phyloP scores from a whole-genome alignment of 2,113 vertebrate genomes.

The Chelonoidis abingdonii region DNA sequence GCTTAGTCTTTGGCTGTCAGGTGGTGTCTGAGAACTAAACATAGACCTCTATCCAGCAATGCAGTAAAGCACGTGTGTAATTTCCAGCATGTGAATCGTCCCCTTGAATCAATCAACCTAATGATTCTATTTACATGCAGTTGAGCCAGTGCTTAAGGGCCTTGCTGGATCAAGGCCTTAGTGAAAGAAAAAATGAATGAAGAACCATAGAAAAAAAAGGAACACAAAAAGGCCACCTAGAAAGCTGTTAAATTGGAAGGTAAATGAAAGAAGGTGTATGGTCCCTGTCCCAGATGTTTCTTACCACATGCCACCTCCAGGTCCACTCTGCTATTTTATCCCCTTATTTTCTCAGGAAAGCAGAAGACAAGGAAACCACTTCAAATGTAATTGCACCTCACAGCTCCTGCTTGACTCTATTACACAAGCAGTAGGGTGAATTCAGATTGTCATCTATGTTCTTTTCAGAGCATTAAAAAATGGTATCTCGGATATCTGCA shows the following conservation, averaged over 20 bases:
- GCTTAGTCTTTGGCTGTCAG: neutral
- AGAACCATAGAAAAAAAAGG: slow-evolving; percentile 28
- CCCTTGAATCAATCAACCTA: neutral
- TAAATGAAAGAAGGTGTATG: slow-evolving; percentile 23
- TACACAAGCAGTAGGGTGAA: slow-evolving; percentile 53
- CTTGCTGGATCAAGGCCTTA: slow-evolving; percentile 24
- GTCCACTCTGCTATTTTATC: neutral
- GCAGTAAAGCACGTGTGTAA: neutral
- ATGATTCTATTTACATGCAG: slow-evolving; percentile 19
- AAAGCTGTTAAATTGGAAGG: slow-evolving; percentile 9
- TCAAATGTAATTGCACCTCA: slow-evolving; percentile 40
- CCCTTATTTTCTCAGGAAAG: slow-evolving; percentile 38
- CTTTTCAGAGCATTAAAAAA: neutral
- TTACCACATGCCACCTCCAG: neutral
- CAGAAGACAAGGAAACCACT: slow-evolving; percentile 33
- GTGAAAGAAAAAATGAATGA: slow-evolving; percentile 25
- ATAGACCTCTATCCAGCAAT: neutral
- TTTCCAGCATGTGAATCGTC: rapidly evolving
- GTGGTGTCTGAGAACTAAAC: neutral
- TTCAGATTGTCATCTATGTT: slow-evolving; percentile 34
- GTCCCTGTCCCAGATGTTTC: slow-evolving; percentile 33
- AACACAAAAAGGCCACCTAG: neutral
- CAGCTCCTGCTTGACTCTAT: slow-evolving; percentile 40
- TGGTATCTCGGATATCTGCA: neutral
- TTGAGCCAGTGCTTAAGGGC: neutral